A percentile compares a stretch with the other conserved stretches of the same genome.
Evolutionary conservation across 64 coral and sea anemone genomes (phyloP).

Genomic region (Dendrophyllia cribrosa): DNA sequence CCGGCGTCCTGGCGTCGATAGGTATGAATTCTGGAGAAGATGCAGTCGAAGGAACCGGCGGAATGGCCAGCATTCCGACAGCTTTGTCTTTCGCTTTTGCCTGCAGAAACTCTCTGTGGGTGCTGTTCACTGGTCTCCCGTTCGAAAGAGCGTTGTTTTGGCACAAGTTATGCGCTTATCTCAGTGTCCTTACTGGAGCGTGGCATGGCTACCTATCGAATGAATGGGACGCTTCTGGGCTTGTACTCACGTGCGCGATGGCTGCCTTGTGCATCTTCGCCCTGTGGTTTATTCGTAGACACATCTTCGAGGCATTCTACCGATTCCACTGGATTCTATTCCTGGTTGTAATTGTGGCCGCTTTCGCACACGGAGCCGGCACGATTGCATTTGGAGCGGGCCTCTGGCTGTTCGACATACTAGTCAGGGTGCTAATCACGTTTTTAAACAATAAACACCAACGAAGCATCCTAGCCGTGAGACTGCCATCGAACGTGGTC

Average conservation of each 20-base stretch:
- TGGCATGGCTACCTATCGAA: slow-evolving; percentile 80
- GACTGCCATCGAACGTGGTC: slow-evolving; percentile 73
- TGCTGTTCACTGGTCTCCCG: slow-evolving; percentile 72
- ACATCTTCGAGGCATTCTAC: slow-evolving; percentile 68
- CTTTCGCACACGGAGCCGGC: slow-evolving; percentile 63
- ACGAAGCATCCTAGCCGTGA: slow-evolving; percentile 67
- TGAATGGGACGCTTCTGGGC: slow-evolving; percentile 53
- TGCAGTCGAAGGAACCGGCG: slow-evolving; percentile 50
- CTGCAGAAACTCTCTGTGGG: slow-evolving; percentile 75
- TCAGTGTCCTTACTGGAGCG: slow-evolving; percentile 58
- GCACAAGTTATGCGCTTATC: slow-evolving; percentile 77
- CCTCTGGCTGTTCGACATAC: slow-evolving; percentile 67
- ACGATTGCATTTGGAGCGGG: slow-evolving; percentile 56
- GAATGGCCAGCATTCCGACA: slow-evolving; percentile 41
- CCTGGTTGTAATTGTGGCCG: slow-evolving; percentile 47
- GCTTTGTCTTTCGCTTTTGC: slow-evolving; percentile 75
- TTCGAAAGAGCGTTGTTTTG: slow-evolving; percentile 78
- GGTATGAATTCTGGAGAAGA: slow-evolving; percentile 11
- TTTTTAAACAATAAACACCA: slow-evolving; percentile 56
- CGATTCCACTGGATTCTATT: slow-evolving; percentile 79
- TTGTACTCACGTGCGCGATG: slow-evolving; percentile 39
- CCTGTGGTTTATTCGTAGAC: slow-evolving; percentile 68
- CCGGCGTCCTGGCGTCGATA: slow-evolving; percentile 31
- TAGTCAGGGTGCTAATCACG: slow-evolving; percentile 43
- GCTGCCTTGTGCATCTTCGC: slow-evolving; percentile 40